Percentiles rank a stretch among this genome's conserved stretches.
These are phyloP conservation scores for Chaunax sp. DNA, from an alignment of 2,797 vertebrate genomes.

Conservation along the genomic window DNA sequence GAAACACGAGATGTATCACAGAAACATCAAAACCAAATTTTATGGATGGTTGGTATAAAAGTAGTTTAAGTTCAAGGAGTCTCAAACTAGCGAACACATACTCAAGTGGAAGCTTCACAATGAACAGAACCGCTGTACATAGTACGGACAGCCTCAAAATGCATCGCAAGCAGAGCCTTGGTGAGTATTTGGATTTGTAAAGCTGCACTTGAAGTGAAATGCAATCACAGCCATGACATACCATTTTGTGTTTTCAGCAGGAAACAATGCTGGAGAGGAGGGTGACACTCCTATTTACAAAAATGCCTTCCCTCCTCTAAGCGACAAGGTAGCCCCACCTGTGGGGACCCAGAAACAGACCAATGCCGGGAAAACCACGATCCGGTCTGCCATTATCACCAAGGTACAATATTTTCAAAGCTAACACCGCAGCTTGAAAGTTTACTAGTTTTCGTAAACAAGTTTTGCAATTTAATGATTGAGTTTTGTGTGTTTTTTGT, in stretches of 20 bases:
- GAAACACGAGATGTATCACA: no score
- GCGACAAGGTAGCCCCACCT: slow-evolving; percentile 92
- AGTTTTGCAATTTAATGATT: not conserved
- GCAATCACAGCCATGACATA: not conserved
- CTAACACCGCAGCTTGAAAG: not conserved
- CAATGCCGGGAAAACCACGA: slow-evolving; percentile 94
- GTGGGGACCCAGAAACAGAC: slow-evolving; percentile 90
- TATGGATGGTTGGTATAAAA: no score
- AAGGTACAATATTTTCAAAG: slow-evolving; percentile 83
- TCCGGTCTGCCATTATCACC: slow-evolving; percentile 98
- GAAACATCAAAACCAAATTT: no score
- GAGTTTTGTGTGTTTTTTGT: not conserved
- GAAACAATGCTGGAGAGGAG: slow-evolving; percentile 89
- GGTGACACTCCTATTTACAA: slow-evolving; percentile 98
- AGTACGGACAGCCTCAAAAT: slow-evolving; percentile 99
- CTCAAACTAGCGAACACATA: no score
- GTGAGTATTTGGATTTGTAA: slow-evolving; percentile 42
- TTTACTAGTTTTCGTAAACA: not conserved
- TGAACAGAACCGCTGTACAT: slow-evolving; percentile 99
- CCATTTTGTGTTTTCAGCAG: slow-evolving; percentile 67
- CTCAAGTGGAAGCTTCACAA: slow-evolving; percentile 95
- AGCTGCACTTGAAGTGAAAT: not conserved
- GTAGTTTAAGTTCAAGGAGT: no score
- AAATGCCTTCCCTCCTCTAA: slow-evolving; percentile 98
- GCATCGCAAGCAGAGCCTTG: slow-evolving; percentile 93